Evolutionary conservation across 2,797 vertebrate genomes (phyloP).

Genomic region (Gallinago solitaria): DNA sequence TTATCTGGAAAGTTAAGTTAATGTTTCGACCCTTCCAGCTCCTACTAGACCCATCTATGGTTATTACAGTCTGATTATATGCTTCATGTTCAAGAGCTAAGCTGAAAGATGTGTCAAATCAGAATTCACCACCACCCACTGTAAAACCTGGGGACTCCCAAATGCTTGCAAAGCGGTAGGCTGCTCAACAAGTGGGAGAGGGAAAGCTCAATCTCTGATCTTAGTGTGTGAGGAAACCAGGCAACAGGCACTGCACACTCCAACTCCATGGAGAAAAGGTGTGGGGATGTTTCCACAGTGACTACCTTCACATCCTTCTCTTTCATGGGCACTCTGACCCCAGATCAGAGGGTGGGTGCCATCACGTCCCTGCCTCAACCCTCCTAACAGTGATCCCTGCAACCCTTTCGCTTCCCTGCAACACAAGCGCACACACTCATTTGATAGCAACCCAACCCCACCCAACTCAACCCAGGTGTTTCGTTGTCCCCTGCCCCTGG

Average conservation of each 20-base stretch:
- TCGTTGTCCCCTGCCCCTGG: not conserved
- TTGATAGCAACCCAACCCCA: not conserved
- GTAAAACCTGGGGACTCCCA: not conserved
- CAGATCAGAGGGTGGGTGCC: not conserved
- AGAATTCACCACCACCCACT: not conserved
- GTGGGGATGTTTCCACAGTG: rapidly evolving
- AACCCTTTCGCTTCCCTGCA: not conserved
- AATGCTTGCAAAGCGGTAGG: not conserved
- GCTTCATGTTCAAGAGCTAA: not conserved
- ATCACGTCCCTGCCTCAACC: rapidly evolving
- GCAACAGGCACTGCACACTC: not conserved
- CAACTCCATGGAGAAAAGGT: rapidly evolving
- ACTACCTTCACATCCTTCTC: not conserved
- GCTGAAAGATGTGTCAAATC: not conserved
- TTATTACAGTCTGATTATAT: not conserved
- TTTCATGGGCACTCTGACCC: not conserved
- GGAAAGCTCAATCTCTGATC: not conserved
- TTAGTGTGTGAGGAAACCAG: not conserved
- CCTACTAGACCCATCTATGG: not conserved
- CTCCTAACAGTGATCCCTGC: not conserved
- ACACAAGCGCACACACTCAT: not conserved
- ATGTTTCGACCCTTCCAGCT: not conserved
- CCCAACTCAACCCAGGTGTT: not conserved
- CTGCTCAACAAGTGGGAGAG: not conserved
- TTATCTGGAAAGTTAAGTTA: not conserved